These are phyloP conservation scores for Sinocyclocheilus rhinocerous DNA, from an alignment of 2,113 vertebrate species.

Conservation along the genomic window DNA sequence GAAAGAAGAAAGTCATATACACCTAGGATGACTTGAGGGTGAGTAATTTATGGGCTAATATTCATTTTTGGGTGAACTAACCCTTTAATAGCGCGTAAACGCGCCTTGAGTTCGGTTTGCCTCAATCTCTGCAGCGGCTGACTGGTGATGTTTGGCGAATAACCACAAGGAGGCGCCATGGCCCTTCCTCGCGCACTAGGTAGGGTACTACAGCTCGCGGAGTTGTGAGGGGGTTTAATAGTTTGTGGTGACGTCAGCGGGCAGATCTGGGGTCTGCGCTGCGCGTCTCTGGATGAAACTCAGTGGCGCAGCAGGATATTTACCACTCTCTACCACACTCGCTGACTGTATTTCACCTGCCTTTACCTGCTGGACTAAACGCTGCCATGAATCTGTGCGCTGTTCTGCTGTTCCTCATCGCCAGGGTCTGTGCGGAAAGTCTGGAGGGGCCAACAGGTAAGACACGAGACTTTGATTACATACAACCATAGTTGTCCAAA, in stretches of 20 bases:
- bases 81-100: not conserved
- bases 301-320: conserved; percentile 61
- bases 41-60: no score
- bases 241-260: conserved; percentile 65
- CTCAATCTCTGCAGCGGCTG: not conserved
- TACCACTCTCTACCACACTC: conserved; percentile 49
- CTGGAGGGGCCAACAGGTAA: conserved; percentile 79
- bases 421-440: conserved; percentile 70
- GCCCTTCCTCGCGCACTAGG: conserved; percentile 47
- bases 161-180: conserved; percentile 70
- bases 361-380: conserved; percentile 66
- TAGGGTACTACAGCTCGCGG: not conserved
- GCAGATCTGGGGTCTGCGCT: conserved; percentile 54
- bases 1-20: no score
- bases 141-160: not conserved
- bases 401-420: conserved; percentile 70
- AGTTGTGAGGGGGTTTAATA: conserved; percentile 50
- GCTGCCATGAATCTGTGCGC: conserved; percentile 64
- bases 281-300: conserved; percentile 66
- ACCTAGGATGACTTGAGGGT: no score
- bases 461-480: not conserved
- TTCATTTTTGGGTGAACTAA: no score
- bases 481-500: not conserved
- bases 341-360: conserved; percentile 60
- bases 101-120: not conserved